phyloP scores from a whole-genome alignment of 1,140 invertebrate genomes.

The Chelonus insularis region DNA sequence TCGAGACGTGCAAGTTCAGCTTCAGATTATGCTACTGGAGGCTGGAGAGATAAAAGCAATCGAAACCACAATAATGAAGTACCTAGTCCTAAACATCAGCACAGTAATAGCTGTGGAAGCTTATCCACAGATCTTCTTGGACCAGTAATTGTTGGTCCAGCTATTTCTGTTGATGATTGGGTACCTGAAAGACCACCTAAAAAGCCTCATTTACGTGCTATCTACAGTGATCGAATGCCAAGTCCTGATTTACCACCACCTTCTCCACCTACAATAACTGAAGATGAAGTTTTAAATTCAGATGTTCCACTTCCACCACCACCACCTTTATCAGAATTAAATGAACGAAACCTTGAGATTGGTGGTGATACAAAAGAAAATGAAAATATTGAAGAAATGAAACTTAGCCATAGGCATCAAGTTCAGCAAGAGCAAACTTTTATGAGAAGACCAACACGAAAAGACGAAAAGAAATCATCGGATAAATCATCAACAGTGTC shows the following conservation, averaged over 20 bases:
- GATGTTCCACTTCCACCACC: constrained; percentile 77
- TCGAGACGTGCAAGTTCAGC: constrained; percentile 69
- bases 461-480: constrained; percentile 33
- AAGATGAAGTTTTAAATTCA: constrained; percentile 66
- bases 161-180: constrained; percentile 71
- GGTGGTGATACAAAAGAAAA: constrained; percentile 25
- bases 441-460: constrained; percentile 39
- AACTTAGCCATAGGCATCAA: constrained; percentile 31
- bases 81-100: constrained; percentile 59
- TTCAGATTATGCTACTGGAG: constrained; percentile 66
- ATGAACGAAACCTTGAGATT: constrained; percentile 37
- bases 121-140: constrained; percentile 65
- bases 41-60: constrained; percentile 48
- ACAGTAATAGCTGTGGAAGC: constrained; percentile 67
- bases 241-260: constrained; percentile 75
- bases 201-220: constrained; percentile 70
- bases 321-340: constrained; percentile 65
- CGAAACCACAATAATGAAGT: constrained; percentile 37
- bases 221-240: constrained; percentile 63
- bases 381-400: background rate
- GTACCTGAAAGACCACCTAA: constrained; percentile 74
- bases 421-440: constrained; percentile 46
- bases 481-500: constrained; percentile 40
- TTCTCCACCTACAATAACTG: constrained; percentile 65
- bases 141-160: constrained; percentile 67